These are phyloP conservation scores for Bubo blakistoni DNA, from an alignment of 2,113 vertebrate species.

Conservation along the genomic window DNA sequence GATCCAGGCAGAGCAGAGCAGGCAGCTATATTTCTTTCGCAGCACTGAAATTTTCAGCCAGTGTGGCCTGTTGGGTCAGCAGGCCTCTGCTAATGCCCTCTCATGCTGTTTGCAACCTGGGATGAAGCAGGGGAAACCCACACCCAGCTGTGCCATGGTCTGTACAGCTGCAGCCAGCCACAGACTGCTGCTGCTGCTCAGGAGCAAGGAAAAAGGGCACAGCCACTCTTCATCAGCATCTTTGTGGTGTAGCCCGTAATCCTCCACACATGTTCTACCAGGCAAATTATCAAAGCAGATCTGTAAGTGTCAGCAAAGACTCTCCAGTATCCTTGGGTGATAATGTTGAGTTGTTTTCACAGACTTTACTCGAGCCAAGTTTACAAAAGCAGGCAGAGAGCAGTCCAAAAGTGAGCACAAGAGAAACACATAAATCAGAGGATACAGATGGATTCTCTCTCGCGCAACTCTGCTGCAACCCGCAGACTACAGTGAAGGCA, in stretches of 20 bases:
- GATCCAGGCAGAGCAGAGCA: not conserved
- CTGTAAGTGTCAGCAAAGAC: not conserved
- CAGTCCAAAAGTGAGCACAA: not conserved
- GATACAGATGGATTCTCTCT: not conserved
- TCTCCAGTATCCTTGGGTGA: not conserved
- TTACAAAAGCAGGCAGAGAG: not conserved
- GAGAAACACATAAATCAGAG: not conserved
- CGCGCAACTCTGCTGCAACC: not conserved
- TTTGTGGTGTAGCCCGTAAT: not conserved
- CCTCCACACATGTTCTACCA: not conserved
- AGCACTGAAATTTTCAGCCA: not conserved
- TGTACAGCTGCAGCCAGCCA: not conserved
- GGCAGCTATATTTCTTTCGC: not conserved
- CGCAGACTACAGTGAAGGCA: not conserved
- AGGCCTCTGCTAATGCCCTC: not conserved
- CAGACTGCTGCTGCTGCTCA: not conserved
- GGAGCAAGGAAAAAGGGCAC: not conserved
- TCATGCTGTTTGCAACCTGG: not conserved
- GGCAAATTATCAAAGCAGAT: constrained; percentile 17
- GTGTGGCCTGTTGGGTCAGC: not conserved
- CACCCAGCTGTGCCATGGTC: not conserved
- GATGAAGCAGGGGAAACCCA: not conserved
- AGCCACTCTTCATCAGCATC: not conserved
- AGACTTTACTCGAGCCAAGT: not conserved
- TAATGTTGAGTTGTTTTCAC: not conserved